Base-by-base conservation (phyloP, 2,113 vertebrate genomes). In the Mungos mungo region DNA sequence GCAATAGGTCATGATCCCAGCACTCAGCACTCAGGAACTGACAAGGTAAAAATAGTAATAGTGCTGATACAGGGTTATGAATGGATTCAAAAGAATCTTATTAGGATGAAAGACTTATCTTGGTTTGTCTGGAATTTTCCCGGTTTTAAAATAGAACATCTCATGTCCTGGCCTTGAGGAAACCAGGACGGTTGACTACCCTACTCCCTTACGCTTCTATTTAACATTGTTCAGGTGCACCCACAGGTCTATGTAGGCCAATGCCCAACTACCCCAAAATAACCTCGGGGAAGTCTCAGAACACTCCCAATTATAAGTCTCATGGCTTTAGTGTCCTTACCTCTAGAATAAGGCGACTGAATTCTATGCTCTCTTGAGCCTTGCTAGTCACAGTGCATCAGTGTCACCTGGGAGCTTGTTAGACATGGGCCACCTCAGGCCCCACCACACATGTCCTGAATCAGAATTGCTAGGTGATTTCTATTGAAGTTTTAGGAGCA, bases 91-190 rank as follows among this genome's bases (percentile, higher is more conserved):
- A 95, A 91, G 23, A 7, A 8, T 88, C 14, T 7, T 47, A 45
- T 31, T 68, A 82, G 29, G 15, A 15, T 88, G 35, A 63, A 90
- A 80, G 79, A 74, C 2, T 45, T 7, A 9, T 33, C 31, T n/a
- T 69, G 10, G 19, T 74, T 82, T 86, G 13, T 45, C 27, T 15
- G 16, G 38, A 18, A 16, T 12, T 31, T 81, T 66, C 33, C 21
- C 33, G 47, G 7, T 74, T 93, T 95, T 79, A 83, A 89, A 96
- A 90, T 69, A 69, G 5, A 88, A 86, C 81, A 86, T 81, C 9
- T 29, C 23, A 31, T 57, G 23, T 54, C 29, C 15, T 18, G 41
- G 33, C 52, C 50, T 15, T 33, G 57, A 27, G 25, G 93, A 87
- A 72, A n/a, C 25, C 6, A 77, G 45, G 35, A 35, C 65, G 45